Evolutionary conservation across 2,113 vertebrate genomes (phyloP).

Genomic region (Cariama cristata): DNA sequence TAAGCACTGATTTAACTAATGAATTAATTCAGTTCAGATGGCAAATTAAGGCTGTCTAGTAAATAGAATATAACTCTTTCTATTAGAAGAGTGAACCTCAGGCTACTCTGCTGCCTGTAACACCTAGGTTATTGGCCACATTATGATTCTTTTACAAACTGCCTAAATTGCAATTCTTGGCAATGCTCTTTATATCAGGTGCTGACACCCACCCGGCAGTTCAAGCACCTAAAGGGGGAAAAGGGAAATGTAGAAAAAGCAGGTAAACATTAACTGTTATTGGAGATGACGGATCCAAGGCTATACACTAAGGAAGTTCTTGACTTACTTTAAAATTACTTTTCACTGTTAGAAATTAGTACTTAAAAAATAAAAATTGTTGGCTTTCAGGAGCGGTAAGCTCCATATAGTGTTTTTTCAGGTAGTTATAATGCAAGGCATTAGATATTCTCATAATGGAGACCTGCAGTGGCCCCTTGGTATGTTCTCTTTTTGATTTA

Average conservation of each 20-base stretch:
- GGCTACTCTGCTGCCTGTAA: slow-evolving; percentile 1
- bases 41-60: slow-evolving; percentile 61
- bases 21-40: slow-evolving; percentile 62
- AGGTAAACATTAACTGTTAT: background rate
- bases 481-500: background rate
- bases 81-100: background rate
- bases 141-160: background rate
- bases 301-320: background rate
- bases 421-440: background rate
- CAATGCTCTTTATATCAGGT: background rate
- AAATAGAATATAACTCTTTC: slow-evolving; percentile 63
- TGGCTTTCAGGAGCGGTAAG: background rate
- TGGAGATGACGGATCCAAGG: background rate
- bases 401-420: background rate
- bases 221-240: background rate
- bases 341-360: background rate
- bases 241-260: background rate
- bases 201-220: background rate
- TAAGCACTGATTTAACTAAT: slow-evolving; percentile 68
- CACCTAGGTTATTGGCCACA: background rate
- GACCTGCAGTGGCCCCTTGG: background rate
- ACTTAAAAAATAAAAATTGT: background rate
- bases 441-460: background rate
- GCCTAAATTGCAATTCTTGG: background rate
- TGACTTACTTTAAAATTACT: background rate